Base-by-base conservation (phyloP, 1,140 invertebrate genomes). In the Drosophila ananassae region DNA sequence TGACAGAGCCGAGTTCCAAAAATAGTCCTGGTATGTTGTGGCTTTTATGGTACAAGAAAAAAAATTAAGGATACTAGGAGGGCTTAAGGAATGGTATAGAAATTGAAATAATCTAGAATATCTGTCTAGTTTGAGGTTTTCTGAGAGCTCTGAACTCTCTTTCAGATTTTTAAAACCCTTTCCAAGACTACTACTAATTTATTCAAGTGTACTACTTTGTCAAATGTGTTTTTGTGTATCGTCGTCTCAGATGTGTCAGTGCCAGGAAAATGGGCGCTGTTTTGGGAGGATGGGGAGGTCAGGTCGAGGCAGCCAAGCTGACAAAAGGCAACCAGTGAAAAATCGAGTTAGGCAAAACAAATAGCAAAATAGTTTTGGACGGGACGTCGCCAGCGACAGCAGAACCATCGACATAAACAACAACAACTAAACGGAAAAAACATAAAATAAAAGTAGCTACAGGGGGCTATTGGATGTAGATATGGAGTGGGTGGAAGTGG, bases 261-360 rank as follows among this genome's bases (percentile, higher is more conserved):
- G 75, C 37, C 82, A 87, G 81, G 59, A 44, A 73, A 63, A 73
- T 41, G 34, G 50, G 17, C 28, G 37, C 55, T 25, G 52, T n/a
- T 5, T 32, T 6, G 5, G 25, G 25, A 6, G 25, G 37, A 59
- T 24, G 21, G 30, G 12, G 10, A 17, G 10, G 50, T 44, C 56
- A 76, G 30, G 59, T 57, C 56, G 50, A 48, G 58, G 53, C 82
- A 87, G 56, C 66, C 74, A 79, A 76, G 79, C 83, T 79, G 79
- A 87, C 83, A 83, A 87, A 89, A 75, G 83, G 75, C 83, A 87
- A 76, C 83, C 83, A 89, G 83, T 83, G 83, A 89, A 89, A 87
- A 87, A 89, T 87, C 83, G 83, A 87, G 83, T 87, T 82, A 83
- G 83, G 79, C 83, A 87, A 87, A 85, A 85, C 82, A 85, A 85